phyloP scores from a whole-genome alignment of 2,797 vertebrate genomes.

The Danio albolineatus region DNA sequence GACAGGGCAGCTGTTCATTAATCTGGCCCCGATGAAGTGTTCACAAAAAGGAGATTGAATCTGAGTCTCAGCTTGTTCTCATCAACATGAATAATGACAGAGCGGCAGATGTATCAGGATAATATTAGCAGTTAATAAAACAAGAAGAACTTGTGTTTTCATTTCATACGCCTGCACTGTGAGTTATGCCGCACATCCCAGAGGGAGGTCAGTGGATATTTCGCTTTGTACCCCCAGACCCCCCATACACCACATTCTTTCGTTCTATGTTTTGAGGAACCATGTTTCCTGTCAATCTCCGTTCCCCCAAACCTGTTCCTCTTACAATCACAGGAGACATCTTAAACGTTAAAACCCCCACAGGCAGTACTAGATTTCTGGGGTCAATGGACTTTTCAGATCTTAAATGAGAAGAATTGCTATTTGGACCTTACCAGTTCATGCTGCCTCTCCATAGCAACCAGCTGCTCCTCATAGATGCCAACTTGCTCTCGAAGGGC shows the following conservation, averaged over 20 bases:
- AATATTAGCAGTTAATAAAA: conserved; percentile 75
- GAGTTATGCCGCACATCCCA: conserved; percentile 71
- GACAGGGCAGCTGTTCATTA: conserved; percentile 30
- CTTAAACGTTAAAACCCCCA: conserved; percentile 10
- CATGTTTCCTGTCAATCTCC: conserved; percentile 37
- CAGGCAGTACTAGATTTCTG: background rate
- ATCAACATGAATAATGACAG: conserved; percentile 64
- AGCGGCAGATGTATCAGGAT: conserved; percentile 63
- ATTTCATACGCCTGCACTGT: conserved; percentile 69
- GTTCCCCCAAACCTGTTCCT: conserved; percentile 13
- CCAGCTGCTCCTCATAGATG: conserved; percentile 80
- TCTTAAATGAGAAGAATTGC: conserved; percentile 1
- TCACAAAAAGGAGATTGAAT: conserved; percentile 58
- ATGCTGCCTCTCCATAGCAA: conserved; percentile 73
- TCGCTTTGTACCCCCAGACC: conserved; percentile 40
- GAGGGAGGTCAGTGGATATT: conserved; percentile 73
- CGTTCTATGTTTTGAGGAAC: conserved; percentile 36
- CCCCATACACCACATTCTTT: conserved; percentile 33
- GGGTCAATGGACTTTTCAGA: background rate
- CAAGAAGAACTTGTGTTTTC: conserved; percentile 73
- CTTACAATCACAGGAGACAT: conserved; percentile 4
- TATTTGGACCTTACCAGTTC: conserved; percentile 67
- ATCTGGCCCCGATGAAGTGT: conserved; percentile 61
- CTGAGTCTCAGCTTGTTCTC: conserved; percentile 45
- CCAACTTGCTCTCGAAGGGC: conserved; percentile 79